Percentiles rank a stretch among this genome's conserved stretches.
These are phyloP conservation scores for Agrochola lota DNA, from an alignment of 2,888 invertebrate species.

Conservation along the genomic window DNA sequence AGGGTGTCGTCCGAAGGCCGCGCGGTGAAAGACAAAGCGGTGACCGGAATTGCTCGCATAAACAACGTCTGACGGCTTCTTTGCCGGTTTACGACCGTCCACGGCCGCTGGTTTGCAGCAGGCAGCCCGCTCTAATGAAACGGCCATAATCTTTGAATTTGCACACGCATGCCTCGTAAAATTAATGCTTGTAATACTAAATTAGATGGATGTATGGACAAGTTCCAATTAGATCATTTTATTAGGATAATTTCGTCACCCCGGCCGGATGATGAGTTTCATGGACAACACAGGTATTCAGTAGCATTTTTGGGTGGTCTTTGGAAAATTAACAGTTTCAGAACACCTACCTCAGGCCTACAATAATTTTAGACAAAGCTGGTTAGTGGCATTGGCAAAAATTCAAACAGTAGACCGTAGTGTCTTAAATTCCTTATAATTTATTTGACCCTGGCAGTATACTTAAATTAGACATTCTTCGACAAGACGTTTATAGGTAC, in stretches of 20 bases:
- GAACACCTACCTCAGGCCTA: neutral
- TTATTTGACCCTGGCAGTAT: too few relatives aligned
- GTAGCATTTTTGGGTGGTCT: neutral
- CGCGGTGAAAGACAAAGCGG: conserved; percentile 88
- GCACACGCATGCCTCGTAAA: conserved; percentile 48
- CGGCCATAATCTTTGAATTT: conserved; percentile 52
- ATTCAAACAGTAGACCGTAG: neutral
- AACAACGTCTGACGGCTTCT: conserved; percentile 88
- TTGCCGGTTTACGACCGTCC: conserved; percentile 82
- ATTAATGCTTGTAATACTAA: conserved; percentile 27
- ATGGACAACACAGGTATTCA: neutral
- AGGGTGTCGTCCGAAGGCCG: conserved; percentile 89
- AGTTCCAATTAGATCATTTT: conserved; percentile 29
- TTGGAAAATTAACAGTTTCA: neutral
- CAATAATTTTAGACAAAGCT: neutral
- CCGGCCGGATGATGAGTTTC: conserved; percentile 1
- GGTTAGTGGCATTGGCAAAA: neutral
- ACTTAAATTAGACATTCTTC: too few relatives aligned
- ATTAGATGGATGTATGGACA: conserved; percentile 26
- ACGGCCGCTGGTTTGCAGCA: conserved; percentile 59
- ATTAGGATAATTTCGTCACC: conserved; percentile 14
- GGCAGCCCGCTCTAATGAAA: conserved; percentile 57
- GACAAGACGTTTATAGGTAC: too few relatives aligned
- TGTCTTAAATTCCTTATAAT: neutral
- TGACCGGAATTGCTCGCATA: conserved; percentile 87